Base-by-base conservation (phyloP, 2,797 vertebrate species). In the Echeneis naucrates region DNA sequence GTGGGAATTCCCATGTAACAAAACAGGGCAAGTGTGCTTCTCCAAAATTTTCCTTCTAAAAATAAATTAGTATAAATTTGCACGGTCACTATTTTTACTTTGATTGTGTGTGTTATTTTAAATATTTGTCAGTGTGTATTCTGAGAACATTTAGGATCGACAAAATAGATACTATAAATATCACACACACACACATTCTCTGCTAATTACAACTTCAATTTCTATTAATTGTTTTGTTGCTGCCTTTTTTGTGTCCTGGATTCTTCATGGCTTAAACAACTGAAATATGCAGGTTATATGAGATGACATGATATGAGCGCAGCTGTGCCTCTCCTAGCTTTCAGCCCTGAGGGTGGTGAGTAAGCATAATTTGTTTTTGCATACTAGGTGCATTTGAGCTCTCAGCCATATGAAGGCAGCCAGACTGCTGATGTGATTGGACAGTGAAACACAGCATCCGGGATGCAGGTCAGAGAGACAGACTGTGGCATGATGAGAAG, bases 291-390 rank as follows among this genome's bases (percentile, higher is more conserved):
- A 65, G 47, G 42, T 14, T 27, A n/a, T 42, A 56, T 24, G n/a
- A n/a, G n/a, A n/a, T n/a, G n/a, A n/a, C n/a, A 30, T 38, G 45
- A 32, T 38, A 57, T 80, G 75, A 84, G 59, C 55, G 77, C 38
- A 47, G 42, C 32, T 60, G 66, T 67, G 45, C 69, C 83, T 76
- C 77, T 88, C 85, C 75, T 84, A 87, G 81, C 82, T 88, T 85
- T 91, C 87, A 89, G 83, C 87, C 75, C 68, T 83, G 83, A 90
- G 87, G 68, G 45, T 87, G 85, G 84, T 93, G 92, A 93, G 88
- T 91, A 93, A 92, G 92, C 93, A 94, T 50, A 91, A 93, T 91
- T 82, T 71, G 73, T 88, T 72, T 85, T 78, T 21, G 8, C 76
- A 78, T 70, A 80, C 42, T 66, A 82, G 77, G 27, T 77, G 60